A percentile compares a stretch with the other conserved stretches of the same genome.
Evolutionary conservation across 2,888 invertebrate genomes (phyloP).

Genomic region (Opisthograptis luteolata): DNA sequence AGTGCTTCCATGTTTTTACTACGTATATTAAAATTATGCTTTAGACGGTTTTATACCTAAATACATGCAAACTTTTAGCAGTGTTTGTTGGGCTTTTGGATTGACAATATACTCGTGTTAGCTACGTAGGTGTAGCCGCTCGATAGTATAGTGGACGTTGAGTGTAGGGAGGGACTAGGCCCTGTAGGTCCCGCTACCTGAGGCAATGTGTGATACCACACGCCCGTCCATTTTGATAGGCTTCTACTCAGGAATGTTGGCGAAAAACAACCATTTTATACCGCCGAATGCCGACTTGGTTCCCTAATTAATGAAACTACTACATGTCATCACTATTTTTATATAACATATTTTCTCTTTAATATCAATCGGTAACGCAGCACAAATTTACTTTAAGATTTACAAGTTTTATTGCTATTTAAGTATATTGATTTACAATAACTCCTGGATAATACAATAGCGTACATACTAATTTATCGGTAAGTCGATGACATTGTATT

Average conservation of each 20-base stretch:
- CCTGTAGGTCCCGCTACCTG: slow-evolving; percentile 35
- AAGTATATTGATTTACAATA: slow-evolving; percentile 33
- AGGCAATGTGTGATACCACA: slow-evolving; percentile 52
- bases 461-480: slow-evolving; percentile 10
- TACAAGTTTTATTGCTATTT: slow-evolving; percentile 33
- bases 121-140: slow-evolving; percentile 38
- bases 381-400: slow-evolving; percentile 33
- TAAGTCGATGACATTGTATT: slow-evolving; percentile 38
- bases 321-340: slow-evolving; percentile 32
- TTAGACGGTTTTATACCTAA: slow-evolving; percentile 73
- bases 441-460: slow-evolving; percentile 13
- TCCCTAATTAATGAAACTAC: slow-evolving; percentile 1
- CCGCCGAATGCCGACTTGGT: slow-evolving; percentile 1
- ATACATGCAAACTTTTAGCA: slow-evolving; percentile 57
- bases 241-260: slow-evolving; percentile 28
- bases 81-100: slow-evolving; percentile 62
- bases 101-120: slow-evolving; percentile 69
- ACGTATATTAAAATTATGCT: slow-evolving; percentile 68
- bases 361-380: slow-evolving; percentile 18
- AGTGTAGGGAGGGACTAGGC: slow-evolving; percentile 39
- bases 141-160: slow-evolving; percentile 35
- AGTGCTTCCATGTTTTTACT: slow-evolving; percentile 83
- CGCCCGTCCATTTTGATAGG: slow-evolving; percentile 54
- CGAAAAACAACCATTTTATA: slow-evolving; percentile 10
- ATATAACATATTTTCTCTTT: slow-evolving; percentile 26